Conservation (phyloP, 2,113 vertebrate species). For the Tor tambroides region DNA sequence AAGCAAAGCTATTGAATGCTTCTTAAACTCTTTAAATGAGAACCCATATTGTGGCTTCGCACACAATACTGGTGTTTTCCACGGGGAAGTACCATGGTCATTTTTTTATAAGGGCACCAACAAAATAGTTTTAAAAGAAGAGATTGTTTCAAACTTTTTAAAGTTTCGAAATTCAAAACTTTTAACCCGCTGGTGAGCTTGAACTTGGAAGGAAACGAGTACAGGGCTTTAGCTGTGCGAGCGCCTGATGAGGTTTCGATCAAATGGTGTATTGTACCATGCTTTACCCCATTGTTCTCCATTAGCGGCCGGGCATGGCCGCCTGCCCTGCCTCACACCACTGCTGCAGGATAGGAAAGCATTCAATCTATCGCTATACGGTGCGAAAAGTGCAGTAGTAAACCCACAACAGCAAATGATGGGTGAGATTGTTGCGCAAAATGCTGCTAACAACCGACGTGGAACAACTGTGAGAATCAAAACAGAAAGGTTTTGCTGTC, state of each 20-base stretch:
- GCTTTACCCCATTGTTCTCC: slow-evolving; percentile 61
- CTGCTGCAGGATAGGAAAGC: slow-evolving; percentile 17
- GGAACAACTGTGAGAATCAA: background rate
- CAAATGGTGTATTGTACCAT: slow-evolving; percentile 50
- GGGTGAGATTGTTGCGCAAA: background rate
- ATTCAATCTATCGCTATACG: slow-evolving; percentile 19
- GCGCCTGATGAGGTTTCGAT: slow-evolving; percentile 21
- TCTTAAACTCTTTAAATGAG: background rate
- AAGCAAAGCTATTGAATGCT: background rate
- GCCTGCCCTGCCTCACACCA: slow-evolving; percentile 56
- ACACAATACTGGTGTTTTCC: background rate
- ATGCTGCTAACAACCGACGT: background rate
- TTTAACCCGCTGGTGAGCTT: background rate
- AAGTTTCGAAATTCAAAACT: slow-evolving; percentile 7
- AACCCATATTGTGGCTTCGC: background rate
- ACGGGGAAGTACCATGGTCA: background rate
- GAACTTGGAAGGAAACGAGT: background rate
- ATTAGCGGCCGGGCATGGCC: slow-evolving; percentile 57
- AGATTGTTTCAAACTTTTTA: background rate
- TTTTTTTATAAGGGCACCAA: background rate
- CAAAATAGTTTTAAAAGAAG: background rate
- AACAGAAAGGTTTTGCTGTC: background rate
- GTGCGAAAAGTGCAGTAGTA: slow-evolving; percentile 40
- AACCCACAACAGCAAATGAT: slow-evolving; percentile 20
- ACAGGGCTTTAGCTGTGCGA: background rate